A percentile compares a stretch with the other conserved stretches of the same genome.
Conservation (phyloP, 2,888 invertebrate species). For the Leptogaster cylindrica region DNA sequence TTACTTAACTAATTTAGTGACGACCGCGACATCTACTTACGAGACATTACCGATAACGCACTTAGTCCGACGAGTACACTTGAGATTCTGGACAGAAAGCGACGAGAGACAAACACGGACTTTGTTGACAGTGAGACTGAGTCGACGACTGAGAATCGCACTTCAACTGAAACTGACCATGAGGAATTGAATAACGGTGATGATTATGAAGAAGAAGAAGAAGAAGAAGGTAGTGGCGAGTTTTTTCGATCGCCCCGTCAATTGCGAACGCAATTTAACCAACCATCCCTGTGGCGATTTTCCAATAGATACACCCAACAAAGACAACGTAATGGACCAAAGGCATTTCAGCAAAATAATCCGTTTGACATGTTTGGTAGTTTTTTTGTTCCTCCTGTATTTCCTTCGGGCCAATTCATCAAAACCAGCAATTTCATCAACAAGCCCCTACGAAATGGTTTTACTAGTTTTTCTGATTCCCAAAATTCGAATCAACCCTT, state of each 20-base stretch:
- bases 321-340: not conserved
- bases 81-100: conserved; percentile 34
- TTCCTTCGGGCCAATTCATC: conserved; percentile 37
- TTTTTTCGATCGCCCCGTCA: conserved; percentile 56
- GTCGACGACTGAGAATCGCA: not conserved
- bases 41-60: conserved; percentile 44
- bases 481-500: not conserved
- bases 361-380: conserved; percentile 57
- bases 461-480: not conserved
- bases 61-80: conserved; percentile 1
- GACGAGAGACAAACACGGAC: too few relatives aligned
- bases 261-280: conserved; percentile 52
- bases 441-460: not conserved
- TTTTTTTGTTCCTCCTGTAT: conserved; percentile 55
- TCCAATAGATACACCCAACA: conserved; percentile 17
- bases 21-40: conserved; percentile 41
- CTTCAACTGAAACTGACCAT: not conserved
- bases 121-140: too few relatives aligned
- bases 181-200: conserved; percentile 3
- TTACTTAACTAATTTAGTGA: conserved; percentile 28
- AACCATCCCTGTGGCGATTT: conserved; percentile 51
- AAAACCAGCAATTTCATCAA: conserved; percentile 36
- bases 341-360: conserved; percentile 50
- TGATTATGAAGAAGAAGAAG: conserved; percentile 21
- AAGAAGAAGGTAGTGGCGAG: conserved; percentile 52